These are phyloP conservation scores for Phenganax stokvisi DNA, from an alignment of 92 coral and sea anemone species.

Conservation along the genomic window DNA sequence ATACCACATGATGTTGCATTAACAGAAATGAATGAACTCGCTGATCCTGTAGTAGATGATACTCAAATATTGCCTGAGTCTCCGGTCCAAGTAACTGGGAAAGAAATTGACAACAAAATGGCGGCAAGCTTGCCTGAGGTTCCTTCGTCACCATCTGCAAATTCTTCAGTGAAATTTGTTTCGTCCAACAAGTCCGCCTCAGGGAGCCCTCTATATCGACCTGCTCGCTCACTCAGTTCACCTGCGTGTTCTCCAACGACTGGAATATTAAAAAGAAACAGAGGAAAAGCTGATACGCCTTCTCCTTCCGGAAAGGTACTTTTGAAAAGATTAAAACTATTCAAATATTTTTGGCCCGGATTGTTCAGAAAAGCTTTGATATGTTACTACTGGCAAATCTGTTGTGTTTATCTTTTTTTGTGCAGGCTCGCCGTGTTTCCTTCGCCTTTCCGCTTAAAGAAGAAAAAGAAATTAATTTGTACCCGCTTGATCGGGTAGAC, in stretches of 20 bases:
- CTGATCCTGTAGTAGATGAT: slow-evolving; percentile 22
- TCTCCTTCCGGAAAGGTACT: slow-evolving; percentile 95
- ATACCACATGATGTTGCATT: not conserved
- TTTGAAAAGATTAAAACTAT: no score
- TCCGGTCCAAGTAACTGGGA: slow-evolving; percentile 1
- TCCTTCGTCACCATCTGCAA: slow-evolving; percentile 74
- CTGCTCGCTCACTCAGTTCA: slow-evolving; percentile 52
- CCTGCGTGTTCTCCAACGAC: slow-evolving; percentile 83
- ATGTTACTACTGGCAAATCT: not conserved
- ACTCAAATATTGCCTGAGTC: slow-evolving; percentile 24
- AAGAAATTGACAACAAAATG: slow-evolving; percentile 29
- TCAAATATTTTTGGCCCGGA: not conserved
- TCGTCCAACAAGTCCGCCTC: slow-evolving; percentile 57
- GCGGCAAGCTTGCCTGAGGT: slow-evolving; percentile 37
- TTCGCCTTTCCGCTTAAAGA: slow-evolving; percentile 82
- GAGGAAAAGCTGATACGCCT: slow-evolving; percentile 73
- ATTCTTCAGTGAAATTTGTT: slow-evolving; percentile 64
- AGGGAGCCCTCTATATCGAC: slow-evolving; percentile 70
- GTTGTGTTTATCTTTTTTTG: not conserved
- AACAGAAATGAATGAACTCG: slow-evolving; percentile 26
- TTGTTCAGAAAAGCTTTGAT: not conserved
- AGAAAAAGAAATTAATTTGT: slow-evolving; percentile 39
- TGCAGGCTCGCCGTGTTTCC: slow-evolving; percentile 83
- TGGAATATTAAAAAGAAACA: slow-evolving; percentile 78
- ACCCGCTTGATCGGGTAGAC: slow-evolving; percentile 40